phyloP scores from a whole-genome alignment of 23 tunicate genomes.

The Halocynthia roretzi region DNA sequence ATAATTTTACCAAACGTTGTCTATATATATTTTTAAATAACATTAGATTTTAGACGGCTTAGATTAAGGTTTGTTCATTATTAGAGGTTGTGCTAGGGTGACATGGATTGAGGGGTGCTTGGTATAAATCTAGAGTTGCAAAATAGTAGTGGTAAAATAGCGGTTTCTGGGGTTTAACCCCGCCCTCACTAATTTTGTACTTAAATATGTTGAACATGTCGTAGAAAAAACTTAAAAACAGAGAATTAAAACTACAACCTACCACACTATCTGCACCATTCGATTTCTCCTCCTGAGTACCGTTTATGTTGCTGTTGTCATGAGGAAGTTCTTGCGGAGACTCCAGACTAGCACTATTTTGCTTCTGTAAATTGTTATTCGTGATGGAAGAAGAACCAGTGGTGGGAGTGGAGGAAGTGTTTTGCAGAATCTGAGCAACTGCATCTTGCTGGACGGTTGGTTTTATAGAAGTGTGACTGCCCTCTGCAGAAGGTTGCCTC shows the following conservation, averaged over 20 bases:
- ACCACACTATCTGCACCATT: conserved; percentile 14
- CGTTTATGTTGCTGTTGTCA: background rate
- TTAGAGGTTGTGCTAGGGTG: too few species aligned
- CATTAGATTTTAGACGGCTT: too few species aligned
- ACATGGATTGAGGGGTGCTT: too few species aligned
- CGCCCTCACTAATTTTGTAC: too few species aligned
- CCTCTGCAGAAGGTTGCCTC: background rate
- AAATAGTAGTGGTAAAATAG: too few species aligned
- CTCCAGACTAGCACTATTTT: conserved; percentile 17
- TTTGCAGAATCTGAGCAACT: background rate
- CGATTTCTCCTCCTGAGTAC: background rate
- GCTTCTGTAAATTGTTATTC: background rate
- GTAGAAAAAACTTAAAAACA: background rate
- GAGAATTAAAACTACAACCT: background rate
- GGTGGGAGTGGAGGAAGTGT: background rate
- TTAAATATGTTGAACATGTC: too few species aligned
- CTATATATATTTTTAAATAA: too few species aligned
- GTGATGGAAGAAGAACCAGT: background rate
- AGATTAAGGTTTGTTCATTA: too few species aligned
- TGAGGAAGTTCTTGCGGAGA: conserved; percentile 16
- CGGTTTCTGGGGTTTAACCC: too few species aligned
- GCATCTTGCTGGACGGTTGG: background rate
- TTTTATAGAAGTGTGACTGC: background rate
- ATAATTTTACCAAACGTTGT: too few species aligned
- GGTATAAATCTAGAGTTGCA: too few species aligned